These are phyloP conservation scores for Apis mellifera DNA, from an alignment of 1,140 invertebrate genomes.

Conservation along the genomic window Amel_HAv3.1 CM009931.2:3267501-3268000, in stretches of 20 bases:
- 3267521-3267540: not conserved
- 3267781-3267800: not conserved
- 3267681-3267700: not conserved
- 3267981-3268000: not conserved
- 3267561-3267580: constrained; percentile 50
- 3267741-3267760: not conserved
- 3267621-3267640: constrained; percentile 50
- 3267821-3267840: no score
- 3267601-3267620: constrained; percentile 44
- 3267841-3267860: no score
- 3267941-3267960: no score
- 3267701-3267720: not conserved
- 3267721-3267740: no score
- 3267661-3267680: not conserved
- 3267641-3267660: constrained; percentile 12
- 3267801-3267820: no score
- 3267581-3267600: constrained; percentile 27
- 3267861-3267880: no score
- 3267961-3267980: not conserved
- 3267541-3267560: constrained; percentile 60
- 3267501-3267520: no score
- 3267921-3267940: no score
- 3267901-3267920: no score
- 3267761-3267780: not conserved
- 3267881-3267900: no score